These are phyloP conservation scores for Dasyurus viverrinus DNA, from an alignment of 2,113 vertebrate species.

Conservation along the genomic window DNA sequence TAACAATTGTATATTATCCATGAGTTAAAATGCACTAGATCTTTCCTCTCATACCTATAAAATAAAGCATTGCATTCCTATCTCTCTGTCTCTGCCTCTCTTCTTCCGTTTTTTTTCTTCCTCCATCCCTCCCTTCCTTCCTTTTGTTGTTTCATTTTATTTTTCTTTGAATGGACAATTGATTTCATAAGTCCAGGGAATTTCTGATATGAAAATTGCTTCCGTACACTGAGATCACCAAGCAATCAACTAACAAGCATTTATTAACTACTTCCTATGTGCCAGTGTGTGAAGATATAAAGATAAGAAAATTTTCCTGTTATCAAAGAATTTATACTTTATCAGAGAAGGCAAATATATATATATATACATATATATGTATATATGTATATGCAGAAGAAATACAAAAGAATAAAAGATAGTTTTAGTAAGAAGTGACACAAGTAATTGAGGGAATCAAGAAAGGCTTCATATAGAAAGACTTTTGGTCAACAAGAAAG, in stretches of 20 bases:
- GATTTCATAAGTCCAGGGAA: background rate
- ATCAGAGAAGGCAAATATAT: background rate
- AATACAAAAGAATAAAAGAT: background rate
- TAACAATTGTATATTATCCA: background rate
- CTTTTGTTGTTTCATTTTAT: background rate
- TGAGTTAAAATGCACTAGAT: background rate
- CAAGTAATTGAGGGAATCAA: background rate
- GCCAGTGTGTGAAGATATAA: background rate
- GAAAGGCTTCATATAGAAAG: background rate
- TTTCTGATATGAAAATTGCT: background rate
- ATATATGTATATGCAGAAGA: background rate
- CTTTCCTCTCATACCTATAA: background rate
- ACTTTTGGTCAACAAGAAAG: background rate
- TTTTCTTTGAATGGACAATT: background rate
- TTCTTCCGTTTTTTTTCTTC: fast-evolving
- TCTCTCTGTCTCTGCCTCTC: background rate
- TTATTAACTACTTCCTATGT: background rate
- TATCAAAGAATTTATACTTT: background rate
- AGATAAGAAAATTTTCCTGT: background rate
- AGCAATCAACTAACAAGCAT: background rate
- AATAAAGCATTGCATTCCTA: background rate
- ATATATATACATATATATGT: background rate
- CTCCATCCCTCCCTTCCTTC: background rate
- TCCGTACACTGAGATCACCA: background rate
- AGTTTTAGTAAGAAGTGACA: background rate